Conservation (phyloP, 37 sponge, comb jelly and placozoan species). For the Axinella damicornis region DNA sequence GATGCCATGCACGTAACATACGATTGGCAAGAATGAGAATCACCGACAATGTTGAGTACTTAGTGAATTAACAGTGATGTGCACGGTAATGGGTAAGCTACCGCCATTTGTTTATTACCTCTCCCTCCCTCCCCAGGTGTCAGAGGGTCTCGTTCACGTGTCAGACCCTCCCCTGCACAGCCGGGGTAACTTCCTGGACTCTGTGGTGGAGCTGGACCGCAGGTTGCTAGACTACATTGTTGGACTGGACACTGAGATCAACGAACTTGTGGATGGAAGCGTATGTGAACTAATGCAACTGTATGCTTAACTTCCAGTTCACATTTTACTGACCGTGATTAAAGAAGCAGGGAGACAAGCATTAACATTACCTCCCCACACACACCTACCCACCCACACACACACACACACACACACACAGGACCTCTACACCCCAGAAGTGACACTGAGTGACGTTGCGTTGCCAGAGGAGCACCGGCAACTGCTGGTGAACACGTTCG, state of each 20-base stretch:
- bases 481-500: slow-evolving; percentile 63
- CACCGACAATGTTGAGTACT: too few relatives aligned
- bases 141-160: slow-evolving; percentile 60
- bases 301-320: background rate
- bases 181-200: slow-evolving; percentile 69
- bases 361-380: too few relatives aligned
- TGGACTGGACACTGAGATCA: slow-evolving; percentile 81
- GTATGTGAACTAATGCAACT: background rate
- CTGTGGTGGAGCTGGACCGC: slow-evolving; percentile 65
- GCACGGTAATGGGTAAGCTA: too few relatives aligned
- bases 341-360: too few relatives aligned
- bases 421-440: slow-evolving; percentile 73
- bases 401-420: background rate
- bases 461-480: slow-evolving; percentile 56
- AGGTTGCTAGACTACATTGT: slow-evolving; percentile 81
- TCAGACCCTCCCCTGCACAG: slow-evolving; percentile 60
- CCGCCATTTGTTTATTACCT: background rate
- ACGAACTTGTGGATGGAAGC: slow-evolving; percentile 81
- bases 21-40: too few relatives aligned
- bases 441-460: slow-evolving; percentile 59
- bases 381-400: too few relatives aligned
- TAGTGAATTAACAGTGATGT: too few relatives aligned
- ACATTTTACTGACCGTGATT: too few relatives aligned
- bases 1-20: too few relatives aligned
- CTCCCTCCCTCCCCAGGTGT: slow-evolving; percentile 3